Evolutionary conservation across 2,113 vertebrate genomes (phyloP), one percentile per base, ranked within the genome.

Genomic region (Dipodomys spectabilis): DNA sequence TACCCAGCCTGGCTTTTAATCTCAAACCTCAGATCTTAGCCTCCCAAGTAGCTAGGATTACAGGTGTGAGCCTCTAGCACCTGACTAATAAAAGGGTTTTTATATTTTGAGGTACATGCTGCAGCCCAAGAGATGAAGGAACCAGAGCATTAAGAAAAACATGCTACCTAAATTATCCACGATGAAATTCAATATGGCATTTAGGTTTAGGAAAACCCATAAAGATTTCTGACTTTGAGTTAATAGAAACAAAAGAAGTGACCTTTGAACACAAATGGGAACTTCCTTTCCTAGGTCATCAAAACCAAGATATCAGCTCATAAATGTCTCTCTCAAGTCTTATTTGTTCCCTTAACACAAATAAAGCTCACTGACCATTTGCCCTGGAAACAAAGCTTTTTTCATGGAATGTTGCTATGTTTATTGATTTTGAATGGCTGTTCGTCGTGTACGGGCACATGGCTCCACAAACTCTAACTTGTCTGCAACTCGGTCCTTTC

Each of bases 171-270:
- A 92, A 91, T 2, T 77, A 23, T 60, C 83, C 89, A 83, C 74
- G 27, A 15, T 32, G 75, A 90, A 86, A 92, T 75, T 86, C 89
- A 88, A 45, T 12, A 32, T 23, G 53, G 82, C 93, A 67, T 57
- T 86, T 65, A 72, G 67, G 7, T 57, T 83, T 86, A 86, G 83
- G 91, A 91, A 95, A 83, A 95, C 27, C 89, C 86, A 94, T 78
- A 77, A 95, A 91, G 75, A 94, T 77, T 75, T 80, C 86, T 92
- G 65, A 95, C 77, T 94, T 27, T 39, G 77, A 82, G 82, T 89
- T 94, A 62, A 85, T 30, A 83, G 65, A 77, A 84, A 35, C 83
- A 80, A 92, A 85, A 68, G 20, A n/a, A 89, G 77, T 65, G 75
- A 67, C 19, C 53, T 32, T 19, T 69, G 15, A 39, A 7, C 25